Evolutionary conservation across 2,888 invertebrate genomes (phyloP), one percentile per base, ranked within the genome.

Genomic region (Diaperis boleti): DNA sequence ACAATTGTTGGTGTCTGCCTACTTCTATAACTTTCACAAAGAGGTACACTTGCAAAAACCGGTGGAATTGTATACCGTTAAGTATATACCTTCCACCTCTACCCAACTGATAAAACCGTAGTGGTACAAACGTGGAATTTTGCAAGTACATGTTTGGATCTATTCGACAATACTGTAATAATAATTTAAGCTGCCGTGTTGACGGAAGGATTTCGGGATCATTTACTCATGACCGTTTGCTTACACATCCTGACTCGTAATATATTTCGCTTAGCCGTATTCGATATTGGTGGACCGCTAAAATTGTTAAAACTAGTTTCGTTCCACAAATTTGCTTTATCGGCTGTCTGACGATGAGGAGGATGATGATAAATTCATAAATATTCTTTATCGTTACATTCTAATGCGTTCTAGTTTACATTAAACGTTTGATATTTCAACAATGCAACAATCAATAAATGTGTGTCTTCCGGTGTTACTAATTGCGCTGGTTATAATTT

Each of bases 11-110:
- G 6, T 33, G 11, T 26, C 3, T 2, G 33, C 11, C 11, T 6
- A 3, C 11, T 33, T 1, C n/a, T 17, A 20, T 13, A 20, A 50
- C 45, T 45, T 57, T 57, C 45, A 42, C 55, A 13, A 42, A 6
- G 17, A 37, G 20, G 8, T 18, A 35, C 44, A 35, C 10, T 35
- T 18, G 31, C 45, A 18, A 45, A 57, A 37, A 47, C 26, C 20
- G 57, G 13, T 10, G 7, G 26, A 37, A 26, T 37, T 45, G 31
- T 31, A 18, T 42, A 45, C 33, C 45, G 37, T 35, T 47, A 31
- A 37, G 31, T 55, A 35, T 57, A 57, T 33, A 37, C 15, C 18
- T 56, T 17, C 57, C 57, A 57, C 57, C 57, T 44, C 56, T 45
- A 45, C 45, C 20, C 8, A n/a, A 31, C 37, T 20, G 41, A 37